These are phyloP conservation scores for Brotula barbata DNA, from an alignment of 2,797 vertebrate species.

Conservation along the genomic window DNA sequence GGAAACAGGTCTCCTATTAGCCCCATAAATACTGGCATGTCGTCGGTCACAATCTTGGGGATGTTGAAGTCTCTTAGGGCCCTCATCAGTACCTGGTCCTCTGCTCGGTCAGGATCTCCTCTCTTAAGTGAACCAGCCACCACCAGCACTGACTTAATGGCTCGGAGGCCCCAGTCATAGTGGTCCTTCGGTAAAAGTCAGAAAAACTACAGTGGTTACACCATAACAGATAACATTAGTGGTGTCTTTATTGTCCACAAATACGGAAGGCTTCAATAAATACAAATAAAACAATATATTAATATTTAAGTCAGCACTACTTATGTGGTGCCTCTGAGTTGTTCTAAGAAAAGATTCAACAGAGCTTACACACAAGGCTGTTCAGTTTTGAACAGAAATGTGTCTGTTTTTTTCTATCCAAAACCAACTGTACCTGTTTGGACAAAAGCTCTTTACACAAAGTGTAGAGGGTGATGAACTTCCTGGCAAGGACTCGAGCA, in stretches of 20 bases:
- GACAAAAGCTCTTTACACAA: slow-evolving; percentile 95
- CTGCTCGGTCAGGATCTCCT: slow-evolving; percentile 84
- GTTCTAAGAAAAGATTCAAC: slow-evolving; percentile 30
- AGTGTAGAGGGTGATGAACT: slow-evolving; percentile 94
- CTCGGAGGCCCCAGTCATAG: slow-evolving; percentile 96
- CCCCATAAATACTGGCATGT: slow-evolving; percentile 93
- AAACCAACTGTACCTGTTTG: slow-evolving; percentile 84
- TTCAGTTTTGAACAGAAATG: slow-evolving; percentile 28
- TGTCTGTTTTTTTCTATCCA: background rate
- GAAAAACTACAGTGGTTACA: background rate
- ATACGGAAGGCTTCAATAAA: no score
- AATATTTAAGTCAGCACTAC: no score
- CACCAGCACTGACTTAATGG: slow-evolving; percentile 95
- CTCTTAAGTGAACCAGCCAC: slow-evolving; percentile 93
- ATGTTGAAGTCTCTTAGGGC: slow-evolving; percentile 94
- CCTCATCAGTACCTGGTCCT: slow-evolving; percentile 96
- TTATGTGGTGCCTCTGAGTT: slow-evolving; percentile 25
- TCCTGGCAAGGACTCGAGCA: slow-evolving; percentile 86
- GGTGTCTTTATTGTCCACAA: no score
- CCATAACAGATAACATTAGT: background rate
- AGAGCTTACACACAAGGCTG: no score
- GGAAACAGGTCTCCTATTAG: slow-evolving; percentile 94
- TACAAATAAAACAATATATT: no score
- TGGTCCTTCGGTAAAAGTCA: slow-evolving; percentile 70
- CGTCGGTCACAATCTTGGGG: slow-evolving; percentile 92